phyloP scores from a whole-genome alignment of 2,888 invertebrate genomes.

The Lasioglossum lativentre region DNA sequence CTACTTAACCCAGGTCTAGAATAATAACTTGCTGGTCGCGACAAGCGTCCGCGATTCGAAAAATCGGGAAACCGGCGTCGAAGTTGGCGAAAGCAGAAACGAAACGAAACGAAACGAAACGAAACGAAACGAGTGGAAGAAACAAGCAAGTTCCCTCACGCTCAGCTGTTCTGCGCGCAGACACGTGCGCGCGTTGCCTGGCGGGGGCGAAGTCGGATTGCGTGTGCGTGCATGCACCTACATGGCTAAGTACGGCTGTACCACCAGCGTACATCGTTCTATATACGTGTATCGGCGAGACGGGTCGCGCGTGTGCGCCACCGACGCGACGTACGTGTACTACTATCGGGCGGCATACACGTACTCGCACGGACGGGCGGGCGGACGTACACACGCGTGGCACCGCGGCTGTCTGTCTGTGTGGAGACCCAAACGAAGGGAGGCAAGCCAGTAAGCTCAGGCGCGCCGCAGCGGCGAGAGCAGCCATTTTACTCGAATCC shows the following conservation, averaged over 20 bases:
- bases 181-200: conserved; percentile 82
- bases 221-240: conserved; percentile 47
- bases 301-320: conserved; percentile 22
- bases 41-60: neutral
- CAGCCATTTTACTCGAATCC: conserved; percentile 83
- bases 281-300: conserved; percentile 29
- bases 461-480: conserved; percentile 84
- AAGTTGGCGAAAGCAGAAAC: conserved; percentile 26
- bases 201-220: conserved; percentile 62
- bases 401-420: conserved; percentile 72
- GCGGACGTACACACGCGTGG: conserved; percentile 55
- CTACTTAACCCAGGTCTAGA: too few relatives aligned
- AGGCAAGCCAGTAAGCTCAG: conserved; percentile 84
- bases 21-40: too few relatives aligned
- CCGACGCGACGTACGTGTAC: conserved; percentile 35
- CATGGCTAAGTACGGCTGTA: conserved; percentile 40
- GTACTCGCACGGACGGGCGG: conserved; percentile 63
- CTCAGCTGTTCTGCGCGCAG: conserved; percentile 84
- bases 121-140: neutral
- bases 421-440: conserved; percentile 83
- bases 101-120: neutral
- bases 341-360: conserved; percentile 44
- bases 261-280: conserved; percentile 53
- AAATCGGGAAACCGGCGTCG: conserved; percentile 19
- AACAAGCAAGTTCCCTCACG: conserved; percentile 66